These are phyloP conservation scores for Neocrepidodera transversa DNA, from an alignment of 2,888 invertebrate species.

Conservation along the genomic window DNA sequence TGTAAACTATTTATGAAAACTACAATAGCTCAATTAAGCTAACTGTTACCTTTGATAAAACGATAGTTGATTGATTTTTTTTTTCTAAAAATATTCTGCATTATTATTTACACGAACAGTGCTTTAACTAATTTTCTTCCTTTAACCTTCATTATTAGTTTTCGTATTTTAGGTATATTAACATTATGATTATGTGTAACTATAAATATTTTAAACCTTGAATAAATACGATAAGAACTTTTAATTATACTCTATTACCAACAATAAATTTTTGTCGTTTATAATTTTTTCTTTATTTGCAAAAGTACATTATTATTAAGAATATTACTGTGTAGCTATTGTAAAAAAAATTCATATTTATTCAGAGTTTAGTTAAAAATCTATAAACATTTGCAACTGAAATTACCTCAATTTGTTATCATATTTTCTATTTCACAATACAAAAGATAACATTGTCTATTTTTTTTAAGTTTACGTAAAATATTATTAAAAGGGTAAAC, in stretches of 20 bases:
- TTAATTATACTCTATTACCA: background rate
- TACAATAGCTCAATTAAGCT: conserved; percentile 6
- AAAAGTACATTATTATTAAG: no score
- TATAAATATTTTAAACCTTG: conserved; percentile 20
- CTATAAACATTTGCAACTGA: no score
- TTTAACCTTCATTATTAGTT: conserved; percentile 9
- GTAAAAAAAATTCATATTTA: no score
- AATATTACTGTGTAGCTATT: no score
- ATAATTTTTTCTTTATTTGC: no score
- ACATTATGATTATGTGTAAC: conserved; percentile 1
- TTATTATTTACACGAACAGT: background rate
- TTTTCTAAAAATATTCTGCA: conserved; percentile 1
- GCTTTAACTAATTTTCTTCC: background rate
- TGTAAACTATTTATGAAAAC: conserved; percentile 12
- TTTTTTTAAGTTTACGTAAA: conserved; percentile 1
- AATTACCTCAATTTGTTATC: conserved; percentile 10
- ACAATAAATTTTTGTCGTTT: conserved; percentile 1
- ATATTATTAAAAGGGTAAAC: background rate
- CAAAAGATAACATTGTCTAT: conserved; percentile 32
- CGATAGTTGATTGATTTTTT: conserved; percentile 5
- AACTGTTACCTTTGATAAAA: conserved; percentile 7
- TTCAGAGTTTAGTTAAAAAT: no score
- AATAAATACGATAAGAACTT: conserved; percentile 18
- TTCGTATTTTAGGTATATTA: conserved; percentile 4
- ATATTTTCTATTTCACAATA: background rate